These are phyloP conservation scores for Zaprionus lachaisei DNA, from an alignment of 1,140 invertebrate species.

Conservation along the genomic window DNA sequence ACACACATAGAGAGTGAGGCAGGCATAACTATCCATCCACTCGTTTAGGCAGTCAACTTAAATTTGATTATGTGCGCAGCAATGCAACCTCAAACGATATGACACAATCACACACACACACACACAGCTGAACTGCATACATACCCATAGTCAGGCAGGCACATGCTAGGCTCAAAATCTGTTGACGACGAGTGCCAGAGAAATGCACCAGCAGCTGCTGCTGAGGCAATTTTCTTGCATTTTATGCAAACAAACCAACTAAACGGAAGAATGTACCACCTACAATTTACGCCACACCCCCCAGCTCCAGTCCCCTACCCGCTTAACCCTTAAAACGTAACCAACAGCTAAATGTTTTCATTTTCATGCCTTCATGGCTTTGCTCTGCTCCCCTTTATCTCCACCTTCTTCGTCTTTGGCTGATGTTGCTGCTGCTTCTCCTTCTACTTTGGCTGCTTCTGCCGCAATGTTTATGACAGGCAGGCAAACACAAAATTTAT, in stretches of 20 bases:
- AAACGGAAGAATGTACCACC: conserved; percentile 15
- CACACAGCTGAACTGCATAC: neutral
- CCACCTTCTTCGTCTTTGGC: neutral
- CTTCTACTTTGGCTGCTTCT: conserved; percentile 8
- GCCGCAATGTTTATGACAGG: conserved; percentile 73
- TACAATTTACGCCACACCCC: conserved; percentile 5
- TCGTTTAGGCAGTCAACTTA: conserved; percentile 54
- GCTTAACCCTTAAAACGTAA: conserved; percentile 51
- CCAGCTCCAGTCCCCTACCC: neutral
- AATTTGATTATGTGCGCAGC: conserved; percentile 71
- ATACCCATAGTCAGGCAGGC: neutral
- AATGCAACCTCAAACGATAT: conserved; percentile 35
- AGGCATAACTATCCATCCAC: conserved; percentile 11
- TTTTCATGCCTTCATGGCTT: conserved; percentile 59
- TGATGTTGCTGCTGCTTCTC: conserved; percentile 16
- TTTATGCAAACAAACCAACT: conserved; percentile 65
- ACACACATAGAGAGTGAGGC: neutral
- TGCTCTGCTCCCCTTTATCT: neutral
- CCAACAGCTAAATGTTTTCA: conserved; percentile 78
- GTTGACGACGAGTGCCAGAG: conserved; percentile 61
- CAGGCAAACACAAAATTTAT: conserved; percentile 78
- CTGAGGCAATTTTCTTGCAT: conserved; percentile 72
- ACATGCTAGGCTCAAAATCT: conserved; percentile 52
- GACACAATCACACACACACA: conserved; percentile 8
- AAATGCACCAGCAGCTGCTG: conserved; percentile 35